A percentile compares a stretch with the other conserved stretches of the same genome.
These are phyloP conservation scores for Aphidius gifuensis DNA, from an alignment of 1,140 invertebrate genomes.

Conservation along the genomic window DNA sequence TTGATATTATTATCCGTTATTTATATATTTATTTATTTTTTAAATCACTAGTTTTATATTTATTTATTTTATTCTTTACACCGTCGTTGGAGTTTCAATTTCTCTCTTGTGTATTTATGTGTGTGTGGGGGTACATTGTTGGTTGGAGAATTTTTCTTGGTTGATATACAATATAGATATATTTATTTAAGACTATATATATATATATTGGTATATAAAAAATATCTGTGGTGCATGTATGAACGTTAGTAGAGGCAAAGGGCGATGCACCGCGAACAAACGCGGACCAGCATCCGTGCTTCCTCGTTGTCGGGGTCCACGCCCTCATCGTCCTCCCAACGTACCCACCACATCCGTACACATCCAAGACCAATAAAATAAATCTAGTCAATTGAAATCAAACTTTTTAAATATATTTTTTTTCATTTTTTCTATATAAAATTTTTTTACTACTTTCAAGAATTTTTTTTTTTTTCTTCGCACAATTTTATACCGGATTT, in stretches of 20 bases:
- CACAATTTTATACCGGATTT: neutral
- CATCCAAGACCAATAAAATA: slow-evolving; percentile 1
- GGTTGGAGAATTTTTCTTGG: neutral
- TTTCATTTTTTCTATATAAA: neutral
- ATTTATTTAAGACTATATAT: neutral
- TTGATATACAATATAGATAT: slow-evolving; percentile 1
- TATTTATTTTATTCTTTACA: slow-evolving; percentile 16
- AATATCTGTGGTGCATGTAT: slow-evolving; percentile 8
- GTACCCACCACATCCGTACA: slow-evolving; percentile 11
- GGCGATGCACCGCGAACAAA: slow-evolving; percentile 26
- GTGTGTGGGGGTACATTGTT: neutral
- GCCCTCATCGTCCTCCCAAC: slow-evolving; percentile 23
- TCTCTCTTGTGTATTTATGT: slow-evolving; percentile 5
- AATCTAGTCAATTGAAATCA: slow-evolving; percentile 15
- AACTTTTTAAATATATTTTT: neutral
- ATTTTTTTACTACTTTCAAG: neutral
- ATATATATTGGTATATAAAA: slow-evolving; percentile 1
- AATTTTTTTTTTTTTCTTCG: slow-evolving; percentile 1
- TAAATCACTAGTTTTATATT: neutral
- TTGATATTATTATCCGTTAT: too few species aligned
- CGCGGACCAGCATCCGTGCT: slow-evolving; percentile 26
- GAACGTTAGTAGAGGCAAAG: slow-evolving; percentile 11
- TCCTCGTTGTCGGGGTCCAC: slow-evolving; percentile 29
- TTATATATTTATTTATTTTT: neutral
- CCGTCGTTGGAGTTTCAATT: slow-evolving; percentile 24